phyloP scores from a whole-genome alignment of 2,888 invertebrate genomes.

The Leptopilina myrica region DNA sequence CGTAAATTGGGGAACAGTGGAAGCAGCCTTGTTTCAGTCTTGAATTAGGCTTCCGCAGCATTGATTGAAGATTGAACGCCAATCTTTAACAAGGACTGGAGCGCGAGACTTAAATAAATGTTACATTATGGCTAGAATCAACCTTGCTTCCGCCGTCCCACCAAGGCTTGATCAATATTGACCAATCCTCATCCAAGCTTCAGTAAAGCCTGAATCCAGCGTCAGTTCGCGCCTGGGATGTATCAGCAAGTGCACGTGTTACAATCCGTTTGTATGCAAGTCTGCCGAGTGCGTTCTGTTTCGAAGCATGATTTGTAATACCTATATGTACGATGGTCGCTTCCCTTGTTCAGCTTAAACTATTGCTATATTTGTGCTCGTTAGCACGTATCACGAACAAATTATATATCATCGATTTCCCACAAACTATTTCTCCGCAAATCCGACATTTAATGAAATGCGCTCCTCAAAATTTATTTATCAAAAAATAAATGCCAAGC shows the following conservation, averaged over 20 bases:
- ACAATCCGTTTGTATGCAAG: conserved; percentile 42
- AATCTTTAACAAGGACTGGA: too few species aligned
- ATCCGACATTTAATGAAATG: neutral
- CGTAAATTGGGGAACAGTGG: too few species aligned
- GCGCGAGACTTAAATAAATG: too few species aligned
- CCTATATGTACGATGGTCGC: conserved; percentile 51
- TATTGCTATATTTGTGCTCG: conserved; percentile 59
- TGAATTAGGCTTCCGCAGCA: too few species aligned
- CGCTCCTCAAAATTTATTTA: neutral
- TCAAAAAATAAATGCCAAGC: neutral
- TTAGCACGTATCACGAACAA: conserved; percentile 60
- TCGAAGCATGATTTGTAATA: conserved; percentile 63
- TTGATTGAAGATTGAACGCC: too few species aligned
- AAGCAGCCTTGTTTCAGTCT: too few species aligned
- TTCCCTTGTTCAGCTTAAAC: conserved; percentile 61
- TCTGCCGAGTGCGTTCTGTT: conserved; percentile 50
- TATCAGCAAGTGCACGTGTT: conserved; percentile 40
- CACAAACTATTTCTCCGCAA: conserved; percentile 24
- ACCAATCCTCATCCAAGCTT: too few species aligned
- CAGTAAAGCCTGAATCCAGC: too few species aligned
- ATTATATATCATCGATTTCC: conserved; percentile 55
- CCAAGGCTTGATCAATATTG: too few species aligned
- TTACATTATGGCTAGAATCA: too few species aligned
- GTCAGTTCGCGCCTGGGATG: too few species aligned
- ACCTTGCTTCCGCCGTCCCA: too few species aligned